Conservation (phyloP, 2,888 invertebrate genomes). For the Euspilapteryx auroguttella region DNA sequence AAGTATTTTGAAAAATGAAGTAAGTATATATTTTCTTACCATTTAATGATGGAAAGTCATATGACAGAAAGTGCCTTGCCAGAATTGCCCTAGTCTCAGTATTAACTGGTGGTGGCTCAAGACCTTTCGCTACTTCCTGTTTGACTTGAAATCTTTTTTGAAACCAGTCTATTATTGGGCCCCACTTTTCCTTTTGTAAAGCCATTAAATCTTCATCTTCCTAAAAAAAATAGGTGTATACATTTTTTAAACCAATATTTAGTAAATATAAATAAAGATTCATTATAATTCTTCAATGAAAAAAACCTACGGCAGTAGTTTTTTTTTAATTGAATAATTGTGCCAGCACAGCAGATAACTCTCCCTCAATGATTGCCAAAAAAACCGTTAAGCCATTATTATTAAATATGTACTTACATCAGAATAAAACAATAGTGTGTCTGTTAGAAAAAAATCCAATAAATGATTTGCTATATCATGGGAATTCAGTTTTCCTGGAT, state of each 20-base stretch:
- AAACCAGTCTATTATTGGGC: conserved; percentile 88
- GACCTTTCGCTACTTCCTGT: conserved; percentile 69
- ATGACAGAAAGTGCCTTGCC: conserved; percentile 77
- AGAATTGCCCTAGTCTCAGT: conserved; percentile 69
- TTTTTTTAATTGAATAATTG: too few relatives aligned
- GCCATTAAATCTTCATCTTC: conserved; percentile 76
- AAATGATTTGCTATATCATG: conserved; percentile 77
- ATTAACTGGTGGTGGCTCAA: conserved; percentile 70
- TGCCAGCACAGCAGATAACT: too few relatives aligned
- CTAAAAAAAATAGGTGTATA: conserved; percentile 52
- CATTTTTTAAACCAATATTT: too few relatives aligned
- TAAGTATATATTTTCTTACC: too few relatives aligned
- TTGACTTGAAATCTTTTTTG: conserved; percentile 75
- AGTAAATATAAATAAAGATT: too few relatives aligned
- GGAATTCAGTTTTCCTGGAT: conserved; percentile 80
- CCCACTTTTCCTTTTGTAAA: conserved; percentile 84
- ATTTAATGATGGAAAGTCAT: conserved; percentile 78
- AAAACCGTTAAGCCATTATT: too few relatives aligned
- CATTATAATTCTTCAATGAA: too few relatives aligned
- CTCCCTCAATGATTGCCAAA: too few relatives aligned
- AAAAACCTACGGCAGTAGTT: too few relatives aligned
- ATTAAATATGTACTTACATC: conserved; percentile 50
- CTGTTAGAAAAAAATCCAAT: conserved; percentile 78
- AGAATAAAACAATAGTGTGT: conserved; percentile 79
- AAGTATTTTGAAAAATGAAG: too few relatives aligned